These are phyloP conservation scores for Sebastes matsubarae DNA, from an alignment of 2,797 vertebrate genomes.

Conservation along the genomic window DNA sequence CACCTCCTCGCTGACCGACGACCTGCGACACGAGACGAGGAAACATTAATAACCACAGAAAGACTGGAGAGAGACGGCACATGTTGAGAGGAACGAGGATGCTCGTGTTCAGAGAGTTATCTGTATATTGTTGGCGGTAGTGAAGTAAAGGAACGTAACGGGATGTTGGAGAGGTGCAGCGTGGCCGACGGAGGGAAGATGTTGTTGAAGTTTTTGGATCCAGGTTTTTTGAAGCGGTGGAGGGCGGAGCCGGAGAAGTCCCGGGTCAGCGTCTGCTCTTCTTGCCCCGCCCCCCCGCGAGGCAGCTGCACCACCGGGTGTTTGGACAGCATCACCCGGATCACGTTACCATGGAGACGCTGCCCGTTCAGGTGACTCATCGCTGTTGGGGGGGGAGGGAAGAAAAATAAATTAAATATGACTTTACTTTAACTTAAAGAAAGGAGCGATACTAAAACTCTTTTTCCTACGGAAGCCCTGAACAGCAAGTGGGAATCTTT, in stretches of 20 bases:
- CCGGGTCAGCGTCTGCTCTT: conserved; percentile 88
- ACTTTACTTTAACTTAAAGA: no score
- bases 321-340: conserved; percentile 88
- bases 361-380: conserved; percentile 91
- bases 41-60: no score
- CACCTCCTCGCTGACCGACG: conserved; percentile 84
- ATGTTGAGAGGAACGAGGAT: no score
- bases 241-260: conserved; percentile 91
- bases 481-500: no score
- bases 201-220: conserved; percentile 91
- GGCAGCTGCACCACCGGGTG: conserved; percentile 89
- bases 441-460: no score
- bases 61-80: no score
- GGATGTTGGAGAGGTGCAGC: conserved; percentile 93
- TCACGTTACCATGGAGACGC: conserved; percentile 89
- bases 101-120: no score
- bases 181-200: conserved; percentile 93
- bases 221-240: conserved; percentile 92
- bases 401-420: no score
- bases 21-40: conserved; percentile 56
- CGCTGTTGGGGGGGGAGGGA: conserved; percentile 62
- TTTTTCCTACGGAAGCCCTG: no score
- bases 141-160: conserved; percentile 44
- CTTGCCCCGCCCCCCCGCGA: conserved; percentile 79
- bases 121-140: no score